A percentile compares a stretch with the other conserved stretches of the same genome.
Conservation (phyloP, 2,888 invertebrate species). For the Papilio elwesi region DNA sequence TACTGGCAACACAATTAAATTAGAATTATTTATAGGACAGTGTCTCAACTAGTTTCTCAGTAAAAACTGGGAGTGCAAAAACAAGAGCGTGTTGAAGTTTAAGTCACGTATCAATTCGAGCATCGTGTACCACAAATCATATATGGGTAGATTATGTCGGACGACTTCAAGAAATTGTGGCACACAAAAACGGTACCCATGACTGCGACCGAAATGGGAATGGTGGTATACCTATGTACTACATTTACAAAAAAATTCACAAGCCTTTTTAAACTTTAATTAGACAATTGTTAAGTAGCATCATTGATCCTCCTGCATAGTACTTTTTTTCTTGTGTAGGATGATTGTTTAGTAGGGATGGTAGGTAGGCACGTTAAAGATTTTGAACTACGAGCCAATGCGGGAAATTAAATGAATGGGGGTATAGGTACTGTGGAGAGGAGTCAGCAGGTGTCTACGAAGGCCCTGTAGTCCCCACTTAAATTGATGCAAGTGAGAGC, state of each 20-base stretch:
- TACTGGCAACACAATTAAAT: conserved; percentile 30
- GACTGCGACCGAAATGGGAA: neutral
- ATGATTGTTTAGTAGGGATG: too few relatives aligned
- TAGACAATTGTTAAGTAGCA: neutral
- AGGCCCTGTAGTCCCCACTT: too few relatives aligned
- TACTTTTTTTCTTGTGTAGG: too few relatives aligned
- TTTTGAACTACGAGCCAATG: too few relatives aligned
- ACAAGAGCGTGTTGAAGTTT: conserved; percentile 27
- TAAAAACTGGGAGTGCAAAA: conserved; percentile 26
- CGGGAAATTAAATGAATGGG: too few relatives aligned
- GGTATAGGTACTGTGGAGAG: too few relatives aligned
- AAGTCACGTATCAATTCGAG: conserved; percentile 30
- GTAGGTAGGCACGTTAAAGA: too few relatives aligned
- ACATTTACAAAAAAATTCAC: neutral
- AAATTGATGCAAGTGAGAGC: too few relatives aligned
- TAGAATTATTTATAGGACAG: conserved; percentile 36
- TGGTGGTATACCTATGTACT: neutral
- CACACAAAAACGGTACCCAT: conserved; percentile 2
- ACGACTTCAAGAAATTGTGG: conserved; percentile 24
- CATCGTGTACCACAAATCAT: conserved; percentile 27
- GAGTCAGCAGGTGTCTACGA: too few relatives aligned
- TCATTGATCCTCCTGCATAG: neutral
- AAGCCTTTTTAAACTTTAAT: neutral
- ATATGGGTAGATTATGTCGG: conserved; percentile 31
- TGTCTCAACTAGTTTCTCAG: conserved; percentile 27